Percentiles rank a stretch among this genome's conserved stretches.
These are phyloP conservation scores for Philaenus spumarius DNA, from an alignment of 1,140 invertebrate genomes.

Conservation along the genomic window DNA sequence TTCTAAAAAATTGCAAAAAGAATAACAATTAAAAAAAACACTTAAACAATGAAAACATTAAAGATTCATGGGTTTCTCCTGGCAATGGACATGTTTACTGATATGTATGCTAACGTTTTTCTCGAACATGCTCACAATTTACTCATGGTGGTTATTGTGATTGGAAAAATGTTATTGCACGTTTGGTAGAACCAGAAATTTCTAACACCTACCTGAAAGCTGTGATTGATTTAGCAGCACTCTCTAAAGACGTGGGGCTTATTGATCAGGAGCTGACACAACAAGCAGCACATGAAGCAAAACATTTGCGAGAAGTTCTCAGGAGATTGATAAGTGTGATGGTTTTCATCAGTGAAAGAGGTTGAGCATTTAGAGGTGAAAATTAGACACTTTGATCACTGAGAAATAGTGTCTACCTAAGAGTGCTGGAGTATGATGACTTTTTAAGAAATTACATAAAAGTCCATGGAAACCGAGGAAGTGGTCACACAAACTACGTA, in stretches of 20 bases:
- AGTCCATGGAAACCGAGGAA: not conserved
- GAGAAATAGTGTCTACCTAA: not conserved
- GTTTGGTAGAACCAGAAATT: conserved; percentile 20
- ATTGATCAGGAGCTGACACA: conserved; percentile 15
- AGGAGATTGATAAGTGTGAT: not conserved
- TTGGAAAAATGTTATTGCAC: conserved; percentile 21
- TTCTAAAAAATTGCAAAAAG: too few relatives aligned
- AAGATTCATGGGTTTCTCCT: conserved; percentile 21
- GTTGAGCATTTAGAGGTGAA: not conserved
- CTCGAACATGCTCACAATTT: conserved; percentile 8
- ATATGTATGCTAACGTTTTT: conserved; percentile 22
- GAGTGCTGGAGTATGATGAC: not conserved
- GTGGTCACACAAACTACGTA: too few relatives aligned
- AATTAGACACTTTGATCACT: not conserved
- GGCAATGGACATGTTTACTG: conserved; percentile 19
- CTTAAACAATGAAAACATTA: conserved; percentile 19
- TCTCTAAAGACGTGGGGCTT: conserved; percentile 12
- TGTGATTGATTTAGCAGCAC: conserved; percentile 13
- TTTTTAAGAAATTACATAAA: not conserved
- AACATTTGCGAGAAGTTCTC: not conserved
- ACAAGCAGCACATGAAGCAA: conserved; percentile 19
- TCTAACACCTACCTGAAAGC: conserved; percentile 18
- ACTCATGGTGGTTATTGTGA: conserved; percentile 21
- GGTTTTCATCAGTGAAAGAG: not conserved
- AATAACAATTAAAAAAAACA: conserved; percentile 12